phyloP scores from a whole-genome alignment of 2,113 vertebrate species.

The Myotis yumanensis region DNA sequence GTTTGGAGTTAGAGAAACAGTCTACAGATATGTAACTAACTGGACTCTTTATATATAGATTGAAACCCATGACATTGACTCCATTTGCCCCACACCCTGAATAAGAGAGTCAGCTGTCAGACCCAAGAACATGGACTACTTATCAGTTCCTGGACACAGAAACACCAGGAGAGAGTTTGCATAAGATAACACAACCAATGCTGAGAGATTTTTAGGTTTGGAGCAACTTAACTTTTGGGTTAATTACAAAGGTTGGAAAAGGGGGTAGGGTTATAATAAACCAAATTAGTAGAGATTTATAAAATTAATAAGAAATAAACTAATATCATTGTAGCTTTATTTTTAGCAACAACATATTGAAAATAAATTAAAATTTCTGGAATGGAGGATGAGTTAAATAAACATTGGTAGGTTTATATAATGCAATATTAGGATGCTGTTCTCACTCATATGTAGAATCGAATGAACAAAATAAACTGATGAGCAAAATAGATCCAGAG shows the following conservation, averaged over 20 bases:
- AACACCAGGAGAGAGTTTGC: not conserved
- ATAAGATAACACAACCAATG: not conserved
- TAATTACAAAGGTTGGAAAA: constrained; percentile 19
- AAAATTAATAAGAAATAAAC: not conserved
- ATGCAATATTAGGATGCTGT: not conserved
- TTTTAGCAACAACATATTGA: constrained; percentile 3
- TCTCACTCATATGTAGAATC: not conserved
- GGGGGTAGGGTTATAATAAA: not conserved
- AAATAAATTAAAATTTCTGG: not conserved
- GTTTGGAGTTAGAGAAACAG: constrained; percentile 16
- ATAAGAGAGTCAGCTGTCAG: not conserved
- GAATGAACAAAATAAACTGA: too few species aligned
- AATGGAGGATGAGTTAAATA: not conserved
- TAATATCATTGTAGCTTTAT: not conserved
- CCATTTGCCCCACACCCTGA: not conserved
- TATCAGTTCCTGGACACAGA: not conserved
- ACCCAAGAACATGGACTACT: not conserved
- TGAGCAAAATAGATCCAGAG: too few species aligned
- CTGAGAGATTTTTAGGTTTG: not conserved
- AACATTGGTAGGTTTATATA: not conserved
- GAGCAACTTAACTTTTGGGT: not conserved
- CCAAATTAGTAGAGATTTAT: constrained; percentile 12
- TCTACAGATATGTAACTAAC: not conserved
- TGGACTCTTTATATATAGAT: not conserved
- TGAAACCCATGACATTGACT: not conserved